Evolutionary conservation across 1,140 invertebrate species (phyloP).

Genomic region (Meloidogyne floridensis): DNA sequence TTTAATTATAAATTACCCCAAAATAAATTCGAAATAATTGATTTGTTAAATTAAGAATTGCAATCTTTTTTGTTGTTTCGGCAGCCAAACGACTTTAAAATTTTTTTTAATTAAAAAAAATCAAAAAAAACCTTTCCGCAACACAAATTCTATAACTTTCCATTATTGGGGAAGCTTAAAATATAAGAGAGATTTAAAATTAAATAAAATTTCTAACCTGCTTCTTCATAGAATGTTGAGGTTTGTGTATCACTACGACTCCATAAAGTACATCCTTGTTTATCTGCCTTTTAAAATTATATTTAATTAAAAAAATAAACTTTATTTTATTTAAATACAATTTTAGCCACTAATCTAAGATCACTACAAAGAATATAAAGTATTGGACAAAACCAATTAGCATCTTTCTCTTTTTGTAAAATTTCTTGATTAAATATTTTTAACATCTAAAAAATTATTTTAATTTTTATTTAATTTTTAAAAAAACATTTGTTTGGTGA

Average conservation of each 20-base stretch:
- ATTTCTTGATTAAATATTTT: conserved; percentile 76
- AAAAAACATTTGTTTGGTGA: conserved; percentile 44
- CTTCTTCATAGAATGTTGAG: conserved; percentile 50
- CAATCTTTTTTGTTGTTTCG: conserved; percentile 87
- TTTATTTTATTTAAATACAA: conserved; percentile 30
- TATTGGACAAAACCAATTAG: conserved; percentile 90
- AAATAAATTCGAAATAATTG: conserved; percentile 98
- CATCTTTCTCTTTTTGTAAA: conserved; percentile 79
- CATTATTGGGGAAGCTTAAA: conserved; percentile 56
- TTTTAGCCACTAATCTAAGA: conserved; percentile 77
- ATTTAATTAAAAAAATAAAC: conserved; percentile 1
- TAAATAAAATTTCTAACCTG: background rate
- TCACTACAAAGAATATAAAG: conserved; percentile 87
- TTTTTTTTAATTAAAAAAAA: conserved; percentile 22
- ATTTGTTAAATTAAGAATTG: conserved; percentile 92
- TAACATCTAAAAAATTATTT: conserved; percentile 27
- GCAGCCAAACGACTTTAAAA: conserved; percentile 75
- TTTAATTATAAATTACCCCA: conserved; percentile 71
- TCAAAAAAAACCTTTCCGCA: conserved; percentile 79
- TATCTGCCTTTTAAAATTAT: conserved; percentile 36
- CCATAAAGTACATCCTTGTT: conserved; percentile 33
- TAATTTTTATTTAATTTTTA: background rate
- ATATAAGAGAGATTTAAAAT: too few species aligned
- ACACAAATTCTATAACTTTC: conserved; percentile 84
- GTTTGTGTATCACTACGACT: conserved; percentile 31